Evolutionary conservation across 1,140 invertebrate species (phyloP).

Genomic region (Aphidius ervi): DNA sequence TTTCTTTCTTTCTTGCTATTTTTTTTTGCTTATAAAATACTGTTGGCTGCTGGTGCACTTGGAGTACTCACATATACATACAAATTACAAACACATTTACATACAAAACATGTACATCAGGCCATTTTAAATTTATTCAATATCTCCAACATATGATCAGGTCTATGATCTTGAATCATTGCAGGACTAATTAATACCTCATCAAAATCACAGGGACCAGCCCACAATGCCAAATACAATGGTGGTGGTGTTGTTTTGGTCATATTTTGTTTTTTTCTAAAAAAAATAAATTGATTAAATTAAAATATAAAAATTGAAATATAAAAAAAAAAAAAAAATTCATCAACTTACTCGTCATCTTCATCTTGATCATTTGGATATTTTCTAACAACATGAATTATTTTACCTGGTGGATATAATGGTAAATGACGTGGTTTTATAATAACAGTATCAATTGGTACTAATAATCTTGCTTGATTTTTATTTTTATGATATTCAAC

Average conservation of each 20-base stretch:
- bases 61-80: too few relatives aligned
- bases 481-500: slow-evolving; percentile 64
- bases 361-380: slow-evolving; percentile 65
- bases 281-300: background rate
- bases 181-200: slow-evolving; percentile 88
- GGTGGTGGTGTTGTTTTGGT: slow-evolving; percentile 71
- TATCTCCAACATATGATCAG: slow-evolving; percentile 81
- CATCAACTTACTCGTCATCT: slow-evolving; percentile 65
- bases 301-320: slow-evolving; percentile 7
- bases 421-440: slow-evolving; percentile 76
- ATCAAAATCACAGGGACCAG: slow-evolving; percentile 81
- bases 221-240: slow-evolving; percentile 88
- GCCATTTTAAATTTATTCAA: slow-evolving; percentile 60
- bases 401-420: slow-evolving; percentile 81
- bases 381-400: slow-evolving; percentile 86
- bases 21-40: too few relatives aligned
- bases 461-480: slow-evolving; percentile 57
- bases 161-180: slow-evolving; percentile 93
- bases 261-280: slow-evolving; percentile 51
- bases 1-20: too few relatives aligned
- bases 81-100: too few relatives aligned
- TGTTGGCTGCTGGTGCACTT: too few relatives aligned
- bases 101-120: too few relatives aligned
- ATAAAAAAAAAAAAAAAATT: slow-evolving; percentile 6
- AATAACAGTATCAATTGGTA: slow-evolving; percentile 69